These are phyloP conservation scores for Melanostoma scalare DNA, from an alignment of 2,888 invertebrate species.

Conservation along the genomic window DNA sequence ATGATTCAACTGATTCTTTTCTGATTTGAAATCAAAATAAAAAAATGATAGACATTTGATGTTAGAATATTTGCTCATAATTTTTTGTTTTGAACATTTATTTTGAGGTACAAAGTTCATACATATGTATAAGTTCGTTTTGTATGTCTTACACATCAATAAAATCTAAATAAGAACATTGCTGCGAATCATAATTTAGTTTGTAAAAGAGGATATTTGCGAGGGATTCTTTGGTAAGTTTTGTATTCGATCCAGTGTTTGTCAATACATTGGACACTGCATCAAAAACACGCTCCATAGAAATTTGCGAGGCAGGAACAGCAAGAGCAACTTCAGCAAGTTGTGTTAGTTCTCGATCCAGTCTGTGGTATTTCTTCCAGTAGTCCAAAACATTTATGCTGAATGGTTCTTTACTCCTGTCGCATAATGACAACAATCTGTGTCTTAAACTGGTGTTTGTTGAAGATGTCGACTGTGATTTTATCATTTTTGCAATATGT, in stretches of 20 bases:
- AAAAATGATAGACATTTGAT: no score
- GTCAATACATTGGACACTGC: conserved; percentile 61
- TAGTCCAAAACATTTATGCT: conserved; percentile 9
- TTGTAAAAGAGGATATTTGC: conserved; percentile 1
- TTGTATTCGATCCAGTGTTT: conserved; percentile 3
- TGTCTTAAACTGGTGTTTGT: not conserved
- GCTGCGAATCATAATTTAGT: not conserved
- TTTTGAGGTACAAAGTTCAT: no score
- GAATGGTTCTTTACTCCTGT: no score
- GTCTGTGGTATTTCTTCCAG: conserved; percentile 42
- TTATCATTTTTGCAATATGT: not conserved
- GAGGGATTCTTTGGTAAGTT: conserved; percentile 22
- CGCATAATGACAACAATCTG: no score
- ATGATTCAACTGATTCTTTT: no score
- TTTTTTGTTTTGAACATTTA: no score
- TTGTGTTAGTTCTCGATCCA: conserved; percentile 41
- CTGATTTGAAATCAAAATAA: no score
- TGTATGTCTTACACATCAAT: no score
- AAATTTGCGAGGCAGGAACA: conserved; percentile 58
- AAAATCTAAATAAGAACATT: conserved; percentile 6
- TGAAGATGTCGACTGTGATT: not conserved
- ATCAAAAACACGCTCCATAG: conserved; percentile 61
- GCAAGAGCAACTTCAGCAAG: conserved; percentile 57
- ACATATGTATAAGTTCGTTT: no score
- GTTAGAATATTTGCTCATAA: no score